A percentile compares a stretch with the other conserved stretches of the same genome.
Evolutionary conservation across 2,797 vertebrate species (phyloP).

Genomic region (Chiroxiphia lanceolata): DNA sequence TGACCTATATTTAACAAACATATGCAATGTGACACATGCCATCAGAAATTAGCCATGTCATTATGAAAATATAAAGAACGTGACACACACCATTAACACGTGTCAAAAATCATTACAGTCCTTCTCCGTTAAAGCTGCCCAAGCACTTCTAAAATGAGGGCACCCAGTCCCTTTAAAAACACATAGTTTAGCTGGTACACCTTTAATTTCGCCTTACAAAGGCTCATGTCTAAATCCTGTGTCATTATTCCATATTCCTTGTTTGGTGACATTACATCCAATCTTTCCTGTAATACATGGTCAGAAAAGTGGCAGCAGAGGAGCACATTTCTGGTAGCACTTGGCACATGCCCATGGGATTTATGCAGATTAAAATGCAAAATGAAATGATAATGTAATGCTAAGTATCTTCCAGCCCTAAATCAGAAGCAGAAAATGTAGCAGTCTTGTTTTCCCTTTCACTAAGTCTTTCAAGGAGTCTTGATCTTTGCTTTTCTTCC

Average conservation of each 20-base stretch:
- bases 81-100: constrained; percentile 48
- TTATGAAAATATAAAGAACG: not conserved
- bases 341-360: not conserved
- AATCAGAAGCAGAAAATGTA: not conserved
- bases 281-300: not conserved
- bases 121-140: constrained; percentile 7
- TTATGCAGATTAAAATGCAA: constrained; percentile 48
- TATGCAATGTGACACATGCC: constrained; percentile 46
- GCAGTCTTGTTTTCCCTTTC: constrained; percentile 15
- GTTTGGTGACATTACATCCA: not conserved
- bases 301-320: not conserved
- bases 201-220: not conserved
- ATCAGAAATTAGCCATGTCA: constrained; percentile 12
- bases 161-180: not conserved
- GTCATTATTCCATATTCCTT: not conserved
- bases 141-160: constrained; percentile 6
- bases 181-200: not conserved
- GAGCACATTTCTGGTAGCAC: not conserved
- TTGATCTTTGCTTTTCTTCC: not conserved
- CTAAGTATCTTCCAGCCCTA: not conserved
- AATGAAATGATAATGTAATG: constrained; percentile 5
- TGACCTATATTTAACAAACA: constrained; percentile 42
- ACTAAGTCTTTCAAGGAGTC: not conserved
- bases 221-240: not conserved
- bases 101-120: constrained; percentile 16